Conservation (phyloP, 37 sponge, comb jelly and placozoan species). For the Aplysina aerophoba region DNA sequence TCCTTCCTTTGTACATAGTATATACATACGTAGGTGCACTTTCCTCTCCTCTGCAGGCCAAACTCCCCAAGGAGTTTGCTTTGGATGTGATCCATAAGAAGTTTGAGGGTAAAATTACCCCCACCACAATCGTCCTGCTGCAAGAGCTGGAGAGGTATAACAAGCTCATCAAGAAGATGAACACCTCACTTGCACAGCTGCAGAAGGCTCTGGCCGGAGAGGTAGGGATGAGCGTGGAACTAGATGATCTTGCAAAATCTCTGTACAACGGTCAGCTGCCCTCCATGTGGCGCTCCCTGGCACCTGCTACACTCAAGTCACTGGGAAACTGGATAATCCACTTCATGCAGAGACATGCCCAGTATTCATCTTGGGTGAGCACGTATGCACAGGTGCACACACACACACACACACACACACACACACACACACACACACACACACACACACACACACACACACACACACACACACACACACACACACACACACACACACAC, state of each 20-base stretch:
- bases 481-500: too few relatives aligned
- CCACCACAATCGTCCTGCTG: slow-evolving; percentile 94
- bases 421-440: too few relatives aligned
- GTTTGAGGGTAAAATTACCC: slow-evolving; percentile 81
- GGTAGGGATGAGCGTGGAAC: slow-evolving; percentile 98
- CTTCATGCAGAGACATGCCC: slow-evolving; percentile 88
- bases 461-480: too few relatives aligned
- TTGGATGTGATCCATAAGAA: slow-evolving; percentile 91
- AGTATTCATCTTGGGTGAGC: slow-evolving; percentile 93
- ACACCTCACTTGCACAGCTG: slow-evolving; percentile 80
- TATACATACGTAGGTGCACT: not conserved
- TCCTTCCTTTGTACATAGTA: not conserved
- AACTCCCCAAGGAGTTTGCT: slow-evolving; percentile 87
- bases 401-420: too few relatives aligned
- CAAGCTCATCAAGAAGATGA: slow-evolving; percentile 92
- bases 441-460: too few relatives aligned
- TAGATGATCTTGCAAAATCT: slow-evolving; percentile 94
- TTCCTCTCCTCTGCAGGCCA: slow-evolving; percentile 51
- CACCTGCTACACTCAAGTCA: slow-evolving; percentile 96
- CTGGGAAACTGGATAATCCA: slow-evolving; percentile 99
- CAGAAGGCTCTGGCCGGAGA: slow-evolving; percentile 98
- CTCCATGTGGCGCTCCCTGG: slow-evolving; percentile 88
- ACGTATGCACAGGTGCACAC: not conserved
- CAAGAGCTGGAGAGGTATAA: slow-evolving; percentile 99
- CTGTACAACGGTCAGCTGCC: slow-evolving; percentile 98